Percentiles rank a stretch among this genome's conserved stretches.
Evolutionary conservation across 2,113 vertebrate species (phyloP).

Genomic region (Vulpes vulpes): DNA sequence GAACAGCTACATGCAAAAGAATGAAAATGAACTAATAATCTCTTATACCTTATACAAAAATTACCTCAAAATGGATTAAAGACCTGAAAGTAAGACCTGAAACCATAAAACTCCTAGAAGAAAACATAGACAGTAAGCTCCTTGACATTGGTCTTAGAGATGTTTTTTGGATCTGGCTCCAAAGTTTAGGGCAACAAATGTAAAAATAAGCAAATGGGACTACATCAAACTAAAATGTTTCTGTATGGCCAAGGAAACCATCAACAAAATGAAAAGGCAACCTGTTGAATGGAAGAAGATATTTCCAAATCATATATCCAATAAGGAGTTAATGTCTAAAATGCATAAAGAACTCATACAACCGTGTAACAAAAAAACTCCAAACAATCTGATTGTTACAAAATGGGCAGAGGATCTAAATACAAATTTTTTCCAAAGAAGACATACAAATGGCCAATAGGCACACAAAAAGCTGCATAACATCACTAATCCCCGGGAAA

Average conservation of each 20-base stretch:
- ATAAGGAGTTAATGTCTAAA: not conserved
- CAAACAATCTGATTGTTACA: not conserved
- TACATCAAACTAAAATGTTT: not conserved
- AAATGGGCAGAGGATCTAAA: not conserved
- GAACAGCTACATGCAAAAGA: not conserved
- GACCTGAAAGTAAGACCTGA: not conserved
- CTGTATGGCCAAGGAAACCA: not conserved
- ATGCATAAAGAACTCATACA: not conserved
- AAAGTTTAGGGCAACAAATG: not conserved
- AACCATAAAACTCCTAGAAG: not conserved
- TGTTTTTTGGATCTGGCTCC: not conserved
- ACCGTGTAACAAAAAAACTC: not conserved
- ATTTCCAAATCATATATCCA: not conserved
- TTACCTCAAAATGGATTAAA: not conserved
- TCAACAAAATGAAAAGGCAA: not conserved
- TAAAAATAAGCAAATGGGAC: not conserved
- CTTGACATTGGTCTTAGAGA: not conserved
- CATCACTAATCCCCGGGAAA: not conserved
- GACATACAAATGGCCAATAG: not conserved
- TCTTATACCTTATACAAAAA: not conserved
- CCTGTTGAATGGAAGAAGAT: not conserved
- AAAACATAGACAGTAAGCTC: not conserved
- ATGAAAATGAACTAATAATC: not conserved
- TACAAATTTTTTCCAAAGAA: not conserved
- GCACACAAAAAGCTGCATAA: not conserved